Conservation (phyloP, 2,113 vertebrate genomes). For the Phoxinus phoxinus region DNA sequence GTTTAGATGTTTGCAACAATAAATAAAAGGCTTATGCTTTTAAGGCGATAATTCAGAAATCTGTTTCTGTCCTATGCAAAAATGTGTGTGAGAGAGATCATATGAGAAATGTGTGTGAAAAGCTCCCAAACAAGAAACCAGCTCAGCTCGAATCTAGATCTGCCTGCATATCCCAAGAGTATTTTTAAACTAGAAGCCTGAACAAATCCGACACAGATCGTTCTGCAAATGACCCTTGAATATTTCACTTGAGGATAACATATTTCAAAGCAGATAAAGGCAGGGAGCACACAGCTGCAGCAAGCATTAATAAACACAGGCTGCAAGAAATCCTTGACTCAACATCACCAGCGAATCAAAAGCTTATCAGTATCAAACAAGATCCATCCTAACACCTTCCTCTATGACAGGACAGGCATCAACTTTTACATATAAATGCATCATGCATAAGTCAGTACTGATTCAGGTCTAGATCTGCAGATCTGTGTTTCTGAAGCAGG, state of each 20-base stretch:
- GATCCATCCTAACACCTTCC: neutral
- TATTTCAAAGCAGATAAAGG: constrained; percentile 16
- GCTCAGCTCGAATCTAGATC: neutral
- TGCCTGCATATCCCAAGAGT: constrained; percentile 5
- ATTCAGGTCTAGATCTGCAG: constrained; percentile 14
- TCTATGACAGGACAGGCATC: neutral
- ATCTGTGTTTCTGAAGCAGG: constrained; percentile 45
- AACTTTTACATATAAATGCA: neutral
- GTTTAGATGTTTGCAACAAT: neutral
- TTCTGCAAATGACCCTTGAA: neutral
- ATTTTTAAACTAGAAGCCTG: neutral
- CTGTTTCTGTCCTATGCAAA: neutral
- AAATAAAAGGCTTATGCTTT: neutral
- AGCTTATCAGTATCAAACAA: neutral
- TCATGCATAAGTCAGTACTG: neutral
- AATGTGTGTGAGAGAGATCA: neutral
- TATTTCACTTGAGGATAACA: constrained; percentile 10
- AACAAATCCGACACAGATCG: constrained; percentile 37
- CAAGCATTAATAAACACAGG: constrained; percentile 20
- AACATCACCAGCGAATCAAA: constrained; percentile 11
- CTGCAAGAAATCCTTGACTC: neutral
- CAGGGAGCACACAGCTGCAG: constrained; percentile 4
- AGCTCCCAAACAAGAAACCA: constrained; percentile 17
- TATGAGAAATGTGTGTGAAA: neutral
- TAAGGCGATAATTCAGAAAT: neutral